Evolutionary conservation across 2,888 invertebrate species (phyloP), one percentile per base, ranked within the genome.

Genomic region (Busseola fusca): DNA sequence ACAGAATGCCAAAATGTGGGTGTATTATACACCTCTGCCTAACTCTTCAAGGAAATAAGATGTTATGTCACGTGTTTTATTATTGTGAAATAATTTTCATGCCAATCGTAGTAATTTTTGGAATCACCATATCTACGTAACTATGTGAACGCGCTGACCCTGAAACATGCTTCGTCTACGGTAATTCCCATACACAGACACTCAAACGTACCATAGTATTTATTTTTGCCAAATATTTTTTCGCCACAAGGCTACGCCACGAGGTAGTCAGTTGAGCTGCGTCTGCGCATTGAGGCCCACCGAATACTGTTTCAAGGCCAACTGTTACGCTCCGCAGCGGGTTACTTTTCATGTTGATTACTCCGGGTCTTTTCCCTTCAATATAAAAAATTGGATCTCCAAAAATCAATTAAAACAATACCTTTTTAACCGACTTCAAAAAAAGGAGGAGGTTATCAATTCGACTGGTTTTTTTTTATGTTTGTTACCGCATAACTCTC

Each of bases 221-320:
- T 60, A 72, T 72, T 78, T 42, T 37, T 72, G 50, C 27, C 60
- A 76, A 72, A 60, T 73, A 56, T 73, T 78, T 72, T 71, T 72
- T 72, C 40, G 37, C 34, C 34, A 30, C 40, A 59, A 25, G 25
- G 63, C 62, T 45, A 60, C 72, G 68, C 66, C 71, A 79, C 75
- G 59, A 50, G 64, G 69, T 37, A 27, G 58, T 56, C 70, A 77
- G 58, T 34, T 62, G 73, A 57, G 50, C 64, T 69, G 74, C 68
- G 81, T 25, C 56, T 50, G 80, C 80, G 72, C 69, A 69, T 34
- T 79, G 83, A 83, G 83, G 84, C 84, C 85, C 84, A 84, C 76
- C 56, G 65, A 71, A 50, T 54, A 68, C 54, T 58, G 65, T 74
- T 77, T 82, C 80, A 80, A 80, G 80, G 80, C 65, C 69, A 18